Conservation (phyloP, 2,113 vertebrate genomes). For the Osmerus mordax region DNA sequence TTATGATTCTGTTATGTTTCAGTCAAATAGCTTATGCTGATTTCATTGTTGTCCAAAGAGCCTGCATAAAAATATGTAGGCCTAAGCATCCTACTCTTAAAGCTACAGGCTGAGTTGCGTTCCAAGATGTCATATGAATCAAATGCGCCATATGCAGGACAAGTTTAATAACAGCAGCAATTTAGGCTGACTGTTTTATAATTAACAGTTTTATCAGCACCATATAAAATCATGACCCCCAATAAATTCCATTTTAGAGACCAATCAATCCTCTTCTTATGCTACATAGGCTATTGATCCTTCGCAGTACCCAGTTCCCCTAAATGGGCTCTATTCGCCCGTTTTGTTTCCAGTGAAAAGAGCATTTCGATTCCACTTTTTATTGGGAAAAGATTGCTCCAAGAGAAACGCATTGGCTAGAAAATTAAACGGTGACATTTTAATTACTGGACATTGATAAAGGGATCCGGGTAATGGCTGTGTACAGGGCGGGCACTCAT, state of each 20-base stretch:
- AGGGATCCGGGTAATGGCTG: constrained; percentile 72
- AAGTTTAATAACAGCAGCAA: constrained; percentile 86
- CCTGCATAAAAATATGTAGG: constrained; percentile 64
- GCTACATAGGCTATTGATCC: constrained; percentile 79
- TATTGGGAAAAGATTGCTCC: constrained; percentile 83
- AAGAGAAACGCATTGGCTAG: constrained; percentile 74
- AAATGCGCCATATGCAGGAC: constrained; percentile 76
- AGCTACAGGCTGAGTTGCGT: background rate
- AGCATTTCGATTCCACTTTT: constrained; percentile 86
- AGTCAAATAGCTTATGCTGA: no score
- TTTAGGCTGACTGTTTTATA: constrained; percentile 87
- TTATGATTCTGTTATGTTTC: no score
- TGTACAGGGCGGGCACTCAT: constrained; percentile 64
- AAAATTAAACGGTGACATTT: constrained; percentile 94
- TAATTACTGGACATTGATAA: constrained; percentile 95
- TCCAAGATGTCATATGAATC: constrained; percentile 75
- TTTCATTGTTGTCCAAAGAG: background rate
- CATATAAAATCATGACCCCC: constrained; percentile 88
- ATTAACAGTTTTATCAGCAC: constrained; percentile 91
- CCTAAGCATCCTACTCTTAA: constrained; percentile 66
- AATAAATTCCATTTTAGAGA: constrained; percentile 92
- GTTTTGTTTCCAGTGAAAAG: constrained; percentile 74
- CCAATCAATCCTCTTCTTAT: constrained; percentile 83
- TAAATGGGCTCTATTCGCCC: constrained; percentile 67
- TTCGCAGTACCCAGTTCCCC: constrained; percentile 46